phyloP scores from a whole-genome alignment of 2,888 invertebrate species.

The Perdita meconis region DNA sequence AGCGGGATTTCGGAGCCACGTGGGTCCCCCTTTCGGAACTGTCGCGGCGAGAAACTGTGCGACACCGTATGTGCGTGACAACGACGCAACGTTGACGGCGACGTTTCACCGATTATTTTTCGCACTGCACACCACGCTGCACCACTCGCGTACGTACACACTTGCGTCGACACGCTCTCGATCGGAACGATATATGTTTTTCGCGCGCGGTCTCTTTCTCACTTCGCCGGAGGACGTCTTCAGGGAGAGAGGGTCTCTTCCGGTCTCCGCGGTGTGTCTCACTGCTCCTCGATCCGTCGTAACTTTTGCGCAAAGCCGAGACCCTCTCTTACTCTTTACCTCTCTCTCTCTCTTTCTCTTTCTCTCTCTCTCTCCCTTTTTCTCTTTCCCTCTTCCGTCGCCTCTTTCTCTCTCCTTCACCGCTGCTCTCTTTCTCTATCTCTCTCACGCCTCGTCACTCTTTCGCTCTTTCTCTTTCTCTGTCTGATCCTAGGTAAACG shows the following conservation, averaged over 20 bases:
- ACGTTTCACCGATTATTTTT: conserved; percentile 44
- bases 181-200: conserved; percentile 53
- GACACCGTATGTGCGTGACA: too few relatives aligned
- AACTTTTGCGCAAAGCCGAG: conserved; percentile 81
- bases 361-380: conserved; percentile 48
- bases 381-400: conserved; percentile 39
- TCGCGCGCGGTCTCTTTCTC: conserved; percentile 55
- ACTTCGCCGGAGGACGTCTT: conserved; percentile 69
- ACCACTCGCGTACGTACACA: conserved; percentile 34
- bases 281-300: conserved; percentile 77
- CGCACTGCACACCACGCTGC: conserved; percentile 33
- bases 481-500: conserved; percentile 73
- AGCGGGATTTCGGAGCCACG: conserved; percentile 47
- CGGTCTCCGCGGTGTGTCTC: conserved; percentile 80
- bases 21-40: conserved; percentile 27
- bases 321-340: conserved; percentile 71
- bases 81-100: conserved; percentile 21
- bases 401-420: conserved; percentile 44
- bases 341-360: conserved; percentile 54
- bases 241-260: conserved; percentile 79
- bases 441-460: conserved; percentile 46
- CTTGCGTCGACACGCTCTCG: conserved; percentile 45
- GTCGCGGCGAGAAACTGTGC: conserved; percentile 9
- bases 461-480: conserved; percentile 59
- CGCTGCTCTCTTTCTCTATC: conserved; percentile 46